These are phyloP conservation scores for Aplysina aerophoba DNA, from an alignment of 37 sponge, comb jelly and placozoan species.

Conservation along the genomic window DNA sequence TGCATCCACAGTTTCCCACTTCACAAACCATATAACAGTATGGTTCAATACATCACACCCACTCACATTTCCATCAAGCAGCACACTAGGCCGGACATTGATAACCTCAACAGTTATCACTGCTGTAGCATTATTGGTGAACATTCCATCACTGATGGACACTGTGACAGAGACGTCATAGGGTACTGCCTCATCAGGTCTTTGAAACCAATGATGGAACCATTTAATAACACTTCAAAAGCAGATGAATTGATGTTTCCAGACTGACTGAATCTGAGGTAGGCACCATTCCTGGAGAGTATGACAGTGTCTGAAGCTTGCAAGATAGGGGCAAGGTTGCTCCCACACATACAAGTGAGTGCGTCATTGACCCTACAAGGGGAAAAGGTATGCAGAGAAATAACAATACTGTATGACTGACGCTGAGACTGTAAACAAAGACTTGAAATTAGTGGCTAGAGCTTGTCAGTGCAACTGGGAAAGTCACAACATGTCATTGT, in stretches of 20 bases:
- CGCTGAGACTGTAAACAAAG: too few relatives aligned
- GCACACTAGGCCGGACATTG: constrained; percentile 41
- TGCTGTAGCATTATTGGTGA: constrained; percentile 20
- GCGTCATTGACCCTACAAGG: too few relatives aligned
- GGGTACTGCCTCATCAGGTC: neutral
- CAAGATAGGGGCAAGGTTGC: too few relatives aligned
- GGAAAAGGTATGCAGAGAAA: too few relatives aligned
- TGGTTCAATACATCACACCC: neutral
- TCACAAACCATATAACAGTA: too few relatives aligned
- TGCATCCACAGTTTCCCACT: too few relatives aligned
- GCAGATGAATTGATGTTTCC: neutral
- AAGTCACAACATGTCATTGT: too few relatives aligned
- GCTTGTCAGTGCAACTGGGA: too few relatives aligned
- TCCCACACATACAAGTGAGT: too few relatives aligned
- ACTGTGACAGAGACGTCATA: constrained; percentile 36
- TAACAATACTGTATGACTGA: too few relatives aligned
- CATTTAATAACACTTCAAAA: constrained; percentile 38
- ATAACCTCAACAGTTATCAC: constrained; percentile 1
- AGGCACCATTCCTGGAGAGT: neutral
- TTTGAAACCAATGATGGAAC: constrained; percentile 22
- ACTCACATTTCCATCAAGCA: constrained; percentile 30
- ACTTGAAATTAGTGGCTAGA: too few relatives aligned
- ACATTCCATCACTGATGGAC: constrained; percentile 49
- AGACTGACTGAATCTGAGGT: constrained; percentile 1
- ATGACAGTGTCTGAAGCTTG: neutral